Percentiles rank a stretch among this genome's conserved stretches.
Conservation (phyloP, 2,888 invertebrate genomes). For the Mycogona germanica region DNA sequence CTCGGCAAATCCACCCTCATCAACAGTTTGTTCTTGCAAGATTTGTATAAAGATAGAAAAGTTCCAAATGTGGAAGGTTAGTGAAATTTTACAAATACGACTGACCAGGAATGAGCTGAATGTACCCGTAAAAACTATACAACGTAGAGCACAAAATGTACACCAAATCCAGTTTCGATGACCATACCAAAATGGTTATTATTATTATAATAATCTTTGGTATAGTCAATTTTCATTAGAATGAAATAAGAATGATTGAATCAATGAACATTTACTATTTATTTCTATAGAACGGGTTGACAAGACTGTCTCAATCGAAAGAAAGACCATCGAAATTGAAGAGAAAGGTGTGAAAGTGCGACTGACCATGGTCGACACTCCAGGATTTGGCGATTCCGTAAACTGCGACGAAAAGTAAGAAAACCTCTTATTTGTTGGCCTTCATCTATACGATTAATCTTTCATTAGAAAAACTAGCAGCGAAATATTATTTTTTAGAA, state of each 20-base stretch:
- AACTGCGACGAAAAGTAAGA: conserved; percentile 65
- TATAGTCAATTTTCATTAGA: not conserved
- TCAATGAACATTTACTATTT: too few species aligned
- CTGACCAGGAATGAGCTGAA: too few species aligned
- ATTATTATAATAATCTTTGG: not conserved
- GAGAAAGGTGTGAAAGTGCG: conserved; percentile 82
- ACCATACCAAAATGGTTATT: not conserved
- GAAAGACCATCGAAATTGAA: conserved; percentile 83
- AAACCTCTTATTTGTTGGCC: too few species aligned
- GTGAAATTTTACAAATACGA: too few species aligned
- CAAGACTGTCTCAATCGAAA: conserved; percentile 47
- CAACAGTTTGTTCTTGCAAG: conserved; percentile 86
- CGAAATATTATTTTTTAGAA: not conserved
- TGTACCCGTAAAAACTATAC: too few species aligned
- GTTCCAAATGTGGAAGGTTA: conserved; percentile 57
- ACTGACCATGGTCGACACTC: conserved; percentile 86
- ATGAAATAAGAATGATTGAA: not conserved
- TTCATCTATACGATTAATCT: too few species aligned
- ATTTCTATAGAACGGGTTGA: conserved; percentile 41
- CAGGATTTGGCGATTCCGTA: conserved; percentile 84
- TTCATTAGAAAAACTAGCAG: conserved; percentile 17
- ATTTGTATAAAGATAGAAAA: conserved; percentile 76
- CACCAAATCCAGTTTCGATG: not conserved
- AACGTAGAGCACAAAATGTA: too few species aligned
- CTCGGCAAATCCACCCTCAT: conserved; percentile 89